A percentile compares a stretch with the other conserved stretches of the same genome.
Conservation (phyloP, 2,888 invertebrate species). For the Cylloceria caligata region DNA sequence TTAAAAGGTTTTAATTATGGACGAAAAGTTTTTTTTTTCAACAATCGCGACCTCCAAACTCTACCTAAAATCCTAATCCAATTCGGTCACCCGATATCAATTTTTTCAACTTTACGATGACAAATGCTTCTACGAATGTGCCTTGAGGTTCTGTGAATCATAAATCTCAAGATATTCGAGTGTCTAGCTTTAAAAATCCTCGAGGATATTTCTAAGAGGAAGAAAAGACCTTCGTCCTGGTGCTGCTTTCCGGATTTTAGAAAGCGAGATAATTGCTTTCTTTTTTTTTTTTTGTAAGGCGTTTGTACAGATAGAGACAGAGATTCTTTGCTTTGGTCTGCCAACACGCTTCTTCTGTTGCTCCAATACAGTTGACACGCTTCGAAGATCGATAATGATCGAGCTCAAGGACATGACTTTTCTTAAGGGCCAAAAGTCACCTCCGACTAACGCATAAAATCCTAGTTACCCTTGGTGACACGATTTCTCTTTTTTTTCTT, state of each 20-base stretch:
- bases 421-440: neutral
- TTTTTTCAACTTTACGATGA: conserved; percentile 15
- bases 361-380: conserved; percentile 54
- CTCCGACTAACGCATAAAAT: conserved; percentile 2
- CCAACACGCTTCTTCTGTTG: conserved; percentile 29
- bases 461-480: neutral
- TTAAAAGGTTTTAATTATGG: conserved; percentile 18
- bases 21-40: neutral
- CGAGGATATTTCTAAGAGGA: conserved; percentile 22
- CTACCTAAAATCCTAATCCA: conserved; percentile 23
- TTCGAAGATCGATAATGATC: conserved; percentile 30
- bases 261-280: conserved; percentile 71
- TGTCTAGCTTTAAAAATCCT: conserved; percentile 25
- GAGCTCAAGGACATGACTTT: neutral
- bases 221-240: conserved; percentile 66
- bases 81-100: conserved; percentile 20
- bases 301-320: neutral
- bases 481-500: neutral
- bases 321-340: neutral
- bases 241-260: conserved; percentile 68
- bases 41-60: conserved; percentile 14
- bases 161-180: conserved; percentile 32
- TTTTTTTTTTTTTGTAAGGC: neutral
- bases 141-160: neutral
- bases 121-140: conserved; percentile 1